Conservation (phyloP, 1,140 invertebrate species). For the Rhagoletis pomonella region DNA sequence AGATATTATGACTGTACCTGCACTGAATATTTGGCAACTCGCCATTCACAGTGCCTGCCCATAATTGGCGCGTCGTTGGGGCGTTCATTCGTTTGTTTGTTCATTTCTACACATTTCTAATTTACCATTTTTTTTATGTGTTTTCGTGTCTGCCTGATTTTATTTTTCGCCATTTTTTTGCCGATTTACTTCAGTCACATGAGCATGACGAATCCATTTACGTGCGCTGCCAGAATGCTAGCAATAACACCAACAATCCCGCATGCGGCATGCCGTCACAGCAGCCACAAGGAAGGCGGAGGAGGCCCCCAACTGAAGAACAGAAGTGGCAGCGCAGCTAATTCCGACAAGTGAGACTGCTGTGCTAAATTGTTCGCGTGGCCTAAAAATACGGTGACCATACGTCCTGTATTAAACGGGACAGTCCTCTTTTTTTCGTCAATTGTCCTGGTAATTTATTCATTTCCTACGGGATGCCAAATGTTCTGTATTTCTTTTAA, state of each 20-base stretch:
- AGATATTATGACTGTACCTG: too few relatives aligned
- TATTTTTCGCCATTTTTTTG: not conserved
- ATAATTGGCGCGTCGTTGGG: conserved; percentile 34
- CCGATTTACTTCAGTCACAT: conserved; percentile 62
- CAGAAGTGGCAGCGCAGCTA: conserved; percentile 2
- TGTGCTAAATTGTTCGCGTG: conserved; percentile 37
- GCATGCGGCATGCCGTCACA: not conserved
- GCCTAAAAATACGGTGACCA: conserved; percentile 3
- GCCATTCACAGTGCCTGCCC: conserved; percentile 23
- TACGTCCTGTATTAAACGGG: too few relatives aligned
- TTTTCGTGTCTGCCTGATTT: not conserved
- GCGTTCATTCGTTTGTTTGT: not conserved
- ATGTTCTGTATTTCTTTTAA: too few relatives aligned
- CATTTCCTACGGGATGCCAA: too few relatives aligned
- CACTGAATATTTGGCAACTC: not conserved
- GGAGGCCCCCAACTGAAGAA: not conserved
- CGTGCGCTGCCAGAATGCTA: conserved; percentile 4
- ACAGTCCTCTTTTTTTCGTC: too few relatives aligned
- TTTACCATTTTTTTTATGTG: not conserved
- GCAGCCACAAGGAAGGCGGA: not conserved
- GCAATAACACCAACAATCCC: not conserved
- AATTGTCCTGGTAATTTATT: too few relatives aligned
- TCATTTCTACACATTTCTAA: not conserved
- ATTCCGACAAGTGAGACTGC: conserved; percentile 34
- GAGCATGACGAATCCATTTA: conserved; percentile 64